Conservation (phyloP, 2,888 invertebrate genomes). For the Leucania comma region DNA sequence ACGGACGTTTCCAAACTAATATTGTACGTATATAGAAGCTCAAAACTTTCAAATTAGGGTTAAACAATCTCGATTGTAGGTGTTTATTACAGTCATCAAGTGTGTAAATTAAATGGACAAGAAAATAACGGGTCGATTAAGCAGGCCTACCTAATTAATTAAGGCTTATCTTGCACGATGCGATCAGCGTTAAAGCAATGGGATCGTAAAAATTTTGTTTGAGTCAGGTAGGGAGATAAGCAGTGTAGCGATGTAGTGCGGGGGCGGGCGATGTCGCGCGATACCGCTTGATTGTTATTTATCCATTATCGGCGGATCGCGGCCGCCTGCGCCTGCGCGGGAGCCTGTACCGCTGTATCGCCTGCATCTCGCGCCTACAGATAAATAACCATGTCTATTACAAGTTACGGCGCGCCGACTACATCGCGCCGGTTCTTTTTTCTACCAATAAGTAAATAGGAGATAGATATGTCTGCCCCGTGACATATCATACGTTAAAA, state of each 20-base stretch:
- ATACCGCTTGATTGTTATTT: conserved; percentile 85
- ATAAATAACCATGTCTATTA: conserved; percentile 74
- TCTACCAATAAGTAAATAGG: conserved; percentile 33
- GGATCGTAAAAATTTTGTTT: conserved; percentile 80
- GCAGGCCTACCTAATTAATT: conserved; percentile 82
- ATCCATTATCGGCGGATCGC: conserved; percentile 81
- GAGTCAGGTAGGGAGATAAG: conserved; percentile 75
- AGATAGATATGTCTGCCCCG: conserved; percentile 18
- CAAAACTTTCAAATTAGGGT: conserved; percentile 76
- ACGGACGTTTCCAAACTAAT: conserved; percentile 53
- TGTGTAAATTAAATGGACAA: conserved; percentile 82
- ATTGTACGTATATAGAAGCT: conserved; percentile 50
- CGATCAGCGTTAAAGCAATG: conserved; percentile 79
- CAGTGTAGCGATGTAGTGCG: conserved; percentile 54
- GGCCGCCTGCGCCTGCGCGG: conserved; percentile 78
- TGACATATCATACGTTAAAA: conserved; percentile 30
- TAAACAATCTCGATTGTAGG: conserved; percentile 78
- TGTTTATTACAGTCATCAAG: conserved; percentile 81
- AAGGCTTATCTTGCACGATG: conserved; percentile 78
- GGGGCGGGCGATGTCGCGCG: conserved; percentile 77
- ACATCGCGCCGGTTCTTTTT: conserved; percentile 27
- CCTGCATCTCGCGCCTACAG: conserved; percentile 73
- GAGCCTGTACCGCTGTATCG: conserved; percentile 76
- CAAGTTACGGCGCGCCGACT: conserved; percentile 53
- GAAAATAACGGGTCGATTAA: conserved; percentile 81